phyloP scores from a whole-genome alignment of 2,113 vertebrate genomes.

The Cisticola juncidis region DNA sequence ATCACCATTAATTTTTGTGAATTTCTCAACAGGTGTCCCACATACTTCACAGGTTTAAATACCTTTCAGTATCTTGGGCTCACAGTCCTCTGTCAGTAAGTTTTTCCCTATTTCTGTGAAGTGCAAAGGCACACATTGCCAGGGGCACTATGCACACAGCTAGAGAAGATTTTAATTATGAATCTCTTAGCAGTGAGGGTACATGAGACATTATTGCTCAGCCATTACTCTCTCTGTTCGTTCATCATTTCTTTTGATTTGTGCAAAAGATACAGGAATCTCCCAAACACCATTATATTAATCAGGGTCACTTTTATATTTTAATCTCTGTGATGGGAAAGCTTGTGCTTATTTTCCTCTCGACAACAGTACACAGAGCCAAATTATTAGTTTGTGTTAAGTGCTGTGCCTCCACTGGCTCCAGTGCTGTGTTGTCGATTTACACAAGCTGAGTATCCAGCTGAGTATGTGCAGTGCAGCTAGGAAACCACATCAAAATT shows the following conservation, averaged over 20 bases:
- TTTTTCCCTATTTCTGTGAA: not conserved
- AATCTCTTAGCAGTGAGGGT: not conserved
- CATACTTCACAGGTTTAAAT: not conserved
- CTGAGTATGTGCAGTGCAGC: not conserved
- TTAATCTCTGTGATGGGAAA: not conserved
- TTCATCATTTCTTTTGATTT: conserved; percentile 5
- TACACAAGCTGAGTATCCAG: not conserved
- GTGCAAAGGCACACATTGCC: not conserved
- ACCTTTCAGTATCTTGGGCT: not conserved
- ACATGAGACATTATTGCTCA: not conserved
- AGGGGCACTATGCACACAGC: not conserved
- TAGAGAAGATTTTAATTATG: conserved; percentile 9
- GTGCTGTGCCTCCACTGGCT: not conserved
- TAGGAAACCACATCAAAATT: conserved; percentile 27
- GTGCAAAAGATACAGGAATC: not conserved
- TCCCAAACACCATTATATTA: not conserved
- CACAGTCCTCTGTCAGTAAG: not conserved
- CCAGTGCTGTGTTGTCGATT: not conserved
- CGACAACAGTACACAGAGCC: not conserved
- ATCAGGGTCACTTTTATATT: not conserved
- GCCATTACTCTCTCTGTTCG: not conserved
- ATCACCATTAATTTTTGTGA: not conserved
- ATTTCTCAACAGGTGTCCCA: not conserved
- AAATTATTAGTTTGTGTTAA: not conserved
- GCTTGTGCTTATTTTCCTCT: not conserved